Conservation (phyloP, 2,797 vertebrate species). For the Selene dorsalis region DNA sequence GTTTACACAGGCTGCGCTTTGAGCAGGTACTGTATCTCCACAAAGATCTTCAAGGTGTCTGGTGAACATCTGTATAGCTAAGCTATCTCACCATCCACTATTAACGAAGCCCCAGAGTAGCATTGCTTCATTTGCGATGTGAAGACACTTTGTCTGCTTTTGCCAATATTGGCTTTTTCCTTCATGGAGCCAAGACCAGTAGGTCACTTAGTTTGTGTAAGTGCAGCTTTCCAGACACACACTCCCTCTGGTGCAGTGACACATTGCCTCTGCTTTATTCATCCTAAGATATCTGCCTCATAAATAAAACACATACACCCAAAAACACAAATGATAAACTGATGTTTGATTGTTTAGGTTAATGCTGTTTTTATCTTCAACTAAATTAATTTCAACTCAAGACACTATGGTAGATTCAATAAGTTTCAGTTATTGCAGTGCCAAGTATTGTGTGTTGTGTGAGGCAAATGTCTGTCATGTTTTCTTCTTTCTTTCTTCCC, state of each 20-base stretch:
- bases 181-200: constrained; percentile 2
- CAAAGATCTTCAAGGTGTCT: neutral
- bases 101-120: neutral
- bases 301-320: too few relatives aligned
- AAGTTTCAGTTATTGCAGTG: neutral
- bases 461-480: neutral
- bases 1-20: neutral
- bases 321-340: neutral
- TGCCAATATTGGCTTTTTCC: constrained; percentile 18
- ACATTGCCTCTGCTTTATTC: neutral
- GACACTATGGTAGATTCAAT: too few relatives aligned
- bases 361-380: neutral
- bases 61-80: neutral
- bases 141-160: constrained; percentile 15
- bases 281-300: neutral
- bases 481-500: neutral
- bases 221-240: constrained; percentile 6
- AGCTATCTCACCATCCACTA: neutral
- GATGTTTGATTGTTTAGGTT: neutral
- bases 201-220: constrained; percentile 5
- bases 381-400: neutral
- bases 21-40: neutral
- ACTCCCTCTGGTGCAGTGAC: neutral
- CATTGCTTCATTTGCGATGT: neutral
- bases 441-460: neutral